Evolutionary conservation across 1,140 invertebrate genomes (phyloP).

Genomic region (Philotrypesis tridentata): DNA sequence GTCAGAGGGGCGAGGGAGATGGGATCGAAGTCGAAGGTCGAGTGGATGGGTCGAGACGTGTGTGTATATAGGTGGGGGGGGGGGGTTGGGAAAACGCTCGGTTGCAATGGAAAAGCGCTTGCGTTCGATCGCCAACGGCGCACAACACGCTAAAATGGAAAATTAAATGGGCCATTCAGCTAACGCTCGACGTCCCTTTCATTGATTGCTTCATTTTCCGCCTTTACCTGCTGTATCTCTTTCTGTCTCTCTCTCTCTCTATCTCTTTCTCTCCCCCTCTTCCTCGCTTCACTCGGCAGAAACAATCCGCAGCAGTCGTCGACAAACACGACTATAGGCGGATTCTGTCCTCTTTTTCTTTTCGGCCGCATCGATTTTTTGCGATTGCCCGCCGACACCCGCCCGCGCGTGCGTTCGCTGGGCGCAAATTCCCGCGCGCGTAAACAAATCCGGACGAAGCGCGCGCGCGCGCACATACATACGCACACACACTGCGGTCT

Average conservation of each 20-base stretch:
- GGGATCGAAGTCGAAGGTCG: too few relatives aligned
- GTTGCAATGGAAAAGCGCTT: not conserved
- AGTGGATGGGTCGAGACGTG: too few relatives aligned
- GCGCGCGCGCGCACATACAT: too few relatives aligned
- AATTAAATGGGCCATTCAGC: conserved; percentile 23
- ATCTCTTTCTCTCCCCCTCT: not conserved
- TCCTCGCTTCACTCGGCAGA: not conserved
- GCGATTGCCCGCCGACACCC: too few relatives aligned
- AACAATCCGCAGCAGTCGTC: conserved; percentile 1
- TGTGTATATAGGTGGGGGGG: too few relatives aligned
- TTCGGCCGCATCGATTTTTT: not conserved
- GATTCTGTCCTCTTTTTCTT: not conserved
- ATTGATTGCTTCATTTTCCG: conserved; percentile 26
- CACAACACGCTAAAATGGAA: conserved; percentile 14
- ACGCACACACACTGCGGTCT: too few relatives aligned
- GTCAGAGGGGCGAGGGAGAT: too few relatives aligned
- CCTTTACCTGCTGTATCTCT: too few relatives aligned
- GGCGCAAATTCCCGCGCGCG: too few relatives aligned
- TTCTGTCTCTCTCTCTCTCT: not conserved
- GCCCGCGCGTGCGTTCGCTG: too few relatives aligned
- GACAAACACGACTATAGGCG: not conserved
- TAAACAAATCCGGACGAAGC: too few relatives aligned
- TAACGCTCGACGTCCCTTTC: not conserved
- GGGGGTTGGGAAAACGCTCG: not conserved
- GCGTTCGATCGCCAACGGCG: not conserved